phyloP scores from a whole-genome alignment of 2,113 vertebrate species.

The Epinephelus cyanopodus region DNA sequence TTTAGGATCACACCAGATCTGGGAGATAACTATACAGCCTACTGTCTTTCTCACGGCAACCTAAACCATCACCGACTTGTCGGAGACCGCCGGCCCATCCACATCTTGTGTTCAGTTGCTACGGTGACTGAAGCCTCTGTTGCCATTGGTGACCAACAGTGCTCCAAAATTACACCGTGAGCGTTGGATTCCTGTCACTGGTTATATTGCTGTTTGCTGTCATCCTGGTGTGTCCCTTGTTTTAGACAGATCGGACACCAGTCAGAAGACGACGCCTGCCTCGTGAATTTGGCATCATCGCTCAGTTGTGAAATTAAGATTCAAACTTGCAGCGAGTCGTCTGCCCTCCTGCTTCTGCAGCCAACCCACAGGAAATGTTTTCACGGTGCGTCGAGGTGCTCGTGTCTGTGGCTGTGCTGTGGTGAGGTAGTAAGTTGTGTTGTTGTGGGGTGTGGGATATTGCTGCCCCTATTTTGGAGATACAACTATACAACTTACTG shows the following conservation, averaged over 20 bases:
- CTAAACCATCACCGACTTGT: slow-evolving; percentile 32
- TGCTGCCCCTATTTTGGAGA: slow-evolving; percentile 84
- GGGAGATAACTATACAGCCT: slow-evolving; percentile 98
- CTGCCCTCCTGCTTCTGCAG: background rate
- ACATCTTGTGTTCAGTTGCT: slow-evolving; percentile 2
- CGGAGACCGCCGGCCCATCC: slow-evolving; percentile 7
- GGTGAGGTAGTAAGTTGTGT: slow-evolving; percentile 92
- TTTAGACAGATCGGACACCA: background rate
- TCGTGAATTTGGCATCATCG: too few relatives aligned
- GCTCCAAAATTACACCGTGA: background rate
- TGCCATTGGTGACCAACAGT: slow-evolving; percentile 30
- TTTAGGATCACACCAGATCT: slow-evolving; percentile 97
- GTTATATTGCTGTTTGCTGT: background rate
- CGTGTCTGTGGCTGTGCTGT: slow-evolving; percentile 62
- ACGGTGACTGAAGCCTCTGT: slow-evolving; percentile 32
- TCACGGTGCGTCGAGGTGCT: background rate
- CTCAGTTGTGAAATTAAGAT: background rate
- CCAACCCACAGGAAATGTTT: background rate
- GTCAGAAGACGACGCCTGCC: background rate
- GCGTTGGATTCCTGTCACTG: background rate
- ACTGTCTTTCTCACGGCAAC: slow-evolving; percentile 94
- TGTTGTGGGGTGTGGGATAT: slow-evolving; percentile 87
- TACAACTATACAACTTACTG: slow-evolving; percentile 91
- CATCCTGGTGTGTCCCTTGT: background rate
- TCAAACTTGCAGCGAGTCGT: background rate